Percentiles rank a stretch among this genome's conserved stretches.
Conservation (phyloP, 2,797 vertebrate genomes). For the Caiman crocodilus region DNA sequence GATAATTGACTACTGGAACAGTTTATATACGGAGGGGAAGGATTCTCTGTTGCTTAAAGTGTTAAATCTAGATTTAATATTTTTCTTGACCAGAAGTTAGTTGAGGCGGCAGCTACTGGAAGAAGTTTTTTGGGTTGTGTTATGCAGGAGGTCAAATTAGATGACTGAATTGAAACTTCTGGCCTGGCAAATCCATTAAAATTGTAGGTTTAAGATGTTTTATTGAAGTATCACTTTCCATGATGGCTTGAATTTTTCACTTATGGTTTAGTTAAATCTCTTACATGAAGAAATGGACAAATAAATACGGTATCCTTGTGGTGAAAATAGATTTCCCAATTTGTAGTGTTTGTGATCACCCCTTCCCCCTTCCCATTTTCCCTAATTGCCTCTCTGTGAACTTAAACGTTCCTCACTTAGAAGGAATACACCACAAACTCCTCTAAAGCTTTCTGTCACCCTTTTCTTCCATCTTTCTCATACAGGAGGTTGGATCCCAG, state of each 20-base stretch:
- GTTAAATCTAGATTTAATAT: constrained; percentile 56
- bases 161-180: not conserved
- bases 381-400: not conserved
- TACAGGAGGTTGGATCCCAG: not conserved
- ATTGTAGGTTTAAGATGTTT: not conserved
- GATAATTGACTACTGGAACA: constrained; percentile 75
- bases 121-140: constrained; percentile 1
- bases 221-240: not conserved
- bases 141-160: not conserved
- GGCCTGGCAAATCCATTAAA: constrained; percentile 42
- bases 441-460: not conserved
- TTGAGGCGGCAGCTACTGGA: constrained; percentile 42
- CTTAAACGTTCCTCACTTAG: not conserved
- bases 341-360: not conserved
- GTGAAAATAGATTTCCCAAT: constrained; percentile 12
- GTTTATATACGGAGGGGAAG: constrained; percentile 64
- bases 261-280: not conserved
- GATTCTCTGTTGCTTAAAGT: constrained; percentile 68
- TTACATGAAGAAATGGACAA: not conserved
- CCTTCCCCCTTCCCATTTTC: not conserved
- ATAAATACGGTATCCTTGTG: not conserved
- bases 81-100: constrained; percentile 67
- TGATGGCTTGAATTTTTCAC: not conserved
- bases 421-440: not conserved
- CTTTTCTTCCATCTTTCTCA: not conserved